Evolutionary conservation across 2,113 vertebrate species (phyloP).

Genomic region (cat (Felis catus)): DNA sequence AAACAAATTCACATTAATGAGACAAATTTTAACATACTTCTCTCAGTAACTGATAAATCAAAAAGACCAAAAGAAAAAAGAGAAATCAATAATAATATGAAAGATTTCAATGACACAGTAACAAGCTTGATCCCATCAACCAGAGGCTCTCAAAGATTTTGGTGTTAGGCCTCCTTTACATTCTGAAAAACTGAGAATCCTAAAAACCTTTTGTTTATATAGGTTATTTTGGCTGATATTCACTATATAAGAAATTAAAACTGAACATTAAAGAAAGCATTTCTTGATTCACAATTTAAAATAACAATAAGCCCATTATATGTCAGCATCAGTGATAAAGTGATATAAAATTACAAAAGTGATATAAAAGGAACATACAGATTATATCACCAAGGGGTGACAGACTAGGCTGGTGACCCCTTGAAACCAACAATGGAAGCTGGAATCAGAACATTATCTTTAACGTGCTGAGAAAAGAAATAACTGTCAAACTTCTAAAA

Average conservation of each 20-base stretch:
- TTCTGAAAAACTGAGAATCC: neutral
- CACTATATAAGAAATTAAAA: neutral
- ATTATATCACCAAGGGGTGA: neutral
- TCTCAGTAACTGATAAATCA: constrained; percentile 1
- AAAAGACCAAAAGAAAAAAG: constrained; percentile 29
- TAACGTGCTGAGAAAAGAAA: neutral
- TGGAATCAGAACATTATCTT: neutral
- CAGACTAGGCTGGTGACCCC: neutral
- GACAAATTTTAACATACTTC: neutral
- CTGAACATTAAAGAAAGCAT: neutral
- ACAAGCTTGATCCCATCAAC: neutral
- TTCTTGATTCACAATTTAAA: neutral
- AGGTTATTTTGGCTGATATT: neutral
- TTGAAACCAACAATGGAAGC: neutral
- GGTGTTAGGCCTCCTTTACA: neutral
- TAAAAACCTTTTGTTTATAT: neutral
- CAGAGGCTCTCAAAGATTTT: neutral
- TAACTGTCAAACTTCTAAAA: neutral
- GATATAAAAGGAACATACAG: neutral
- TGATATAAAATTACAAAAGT: too few relatives aligned
- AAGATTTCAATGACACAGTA: neutral
- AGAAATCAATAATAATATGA: neutral
- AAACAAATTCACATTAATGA: neutral
- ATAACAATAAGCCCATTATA: neutral
- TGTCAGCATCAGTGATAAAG: neutral